A percentile compares a stretch with the other conserved stretches of the same genome.
phyloP scores from a whole-genome alignment of 2,888 invertebrate genomes.

The Kuschelorhynchus macadamiae region DNA sequence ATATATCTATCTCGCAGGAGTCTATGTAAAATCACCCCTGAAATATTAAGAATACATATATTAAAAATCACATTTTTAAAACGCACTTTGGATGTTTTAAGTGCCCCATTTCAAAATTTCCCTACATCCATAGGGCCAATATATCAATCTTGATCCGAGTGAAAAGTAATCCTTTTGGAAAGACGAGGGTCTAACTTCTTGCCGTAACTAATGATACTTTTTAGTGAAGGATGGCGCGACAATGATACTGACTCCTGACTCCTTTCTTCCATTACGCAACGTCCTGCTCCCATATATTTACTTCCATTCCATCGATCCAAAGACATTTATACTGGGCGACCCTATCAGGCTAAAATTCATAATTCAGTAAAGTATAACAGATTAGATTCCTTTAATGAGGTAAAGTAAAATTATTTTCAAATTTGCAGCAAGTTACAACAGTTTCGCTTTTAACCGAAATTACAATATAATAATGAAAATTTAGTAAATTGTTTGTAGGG shows the following conservation, averaged over 20 bases:
- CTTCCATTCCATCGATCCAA: conserved; percentile 36
- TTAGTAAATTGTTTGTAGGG: neutral
- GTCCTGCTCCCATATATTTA: conserved; percentile 43
- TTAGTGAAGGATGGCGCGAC: conserved; percentile 51
- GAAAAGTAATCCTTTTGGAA: conserved; percentile 50
- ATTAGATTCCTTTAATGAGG: neutral
- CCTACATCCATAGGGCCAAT: conserved; percentile 23
- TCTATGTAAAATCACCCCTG: too few relatives aligned
- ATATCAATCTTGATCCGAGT: conserved; percentile 47
- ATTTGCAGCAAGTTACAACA: neutral
- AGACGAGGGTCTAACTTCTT: conserved; percentile 52
- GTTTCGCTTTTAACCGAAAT: neutral
- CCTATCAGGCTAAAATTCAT: too few relatives aligned
- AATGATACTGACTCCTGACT: conserved; percentile 49
- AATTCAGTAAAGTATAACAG: too few relatives aligned
- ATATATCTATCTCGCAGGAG: too few relatives aligned
- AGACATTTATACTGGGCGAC: neutral
- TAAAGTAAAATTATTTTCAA: neutral
- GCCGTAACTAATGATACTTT: conserved; percentile 52
- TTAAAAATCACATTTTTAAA: conserved; percentile 14
- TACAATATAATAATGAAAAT: neutral
- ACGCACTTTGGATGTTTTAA: conserved; percentile 27
- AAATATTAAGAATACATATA: neutral
- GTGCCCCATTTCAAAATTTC: conserved; percentile 34
- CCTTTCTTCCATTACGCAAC: conserved; percentile 51